Evolutionary conservation across 2,113 vertebrate species (phyloP).

Genomic region (Willisornis vidua): DNA sequence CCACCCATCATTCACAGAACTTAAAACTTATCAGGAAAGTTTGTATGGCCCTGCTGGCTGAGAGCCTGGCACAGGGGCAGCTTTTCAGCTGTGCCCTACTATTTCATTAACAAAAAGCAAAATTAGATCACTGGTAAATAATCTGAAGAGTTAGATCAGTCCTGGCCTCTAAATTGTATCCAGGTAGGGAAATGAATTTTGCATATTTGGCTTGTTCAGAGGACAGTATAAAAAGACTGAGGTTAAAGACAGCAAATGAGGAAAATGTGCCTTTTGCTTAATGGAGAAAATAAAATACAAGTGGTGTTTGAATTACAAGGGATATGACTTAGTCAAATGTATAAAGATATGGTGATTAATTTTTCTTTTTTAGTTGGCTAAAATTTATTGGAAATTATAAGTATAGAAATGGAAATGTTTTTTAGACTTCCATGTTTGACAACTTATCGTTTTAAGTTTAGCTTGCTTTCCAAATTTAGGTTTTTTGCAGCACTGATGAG

Average conservation of each 20-base stretch:
- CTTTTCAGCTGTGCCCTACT: not conserved
- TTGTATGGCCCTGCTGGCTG: not conserved
- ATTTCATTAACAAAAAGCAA: not conserved
- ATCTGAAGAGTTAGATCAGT: conserved; percentile 8
- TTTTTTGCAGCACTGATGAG: not conserved
- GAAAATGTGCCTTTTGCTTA: not conserved
- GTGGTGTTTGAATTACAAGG: not conserved
- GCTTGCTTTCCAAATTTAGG: not conserved
- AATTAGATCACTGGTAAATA: not conserved
- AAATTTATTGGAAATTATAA: not conserved
- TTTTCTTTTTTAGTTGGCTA: not conserved
- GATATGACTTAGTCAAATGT: not conserved
- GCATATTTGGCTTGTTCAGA: not conserved
- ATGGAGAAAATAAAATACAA: conserved; percentile 23
- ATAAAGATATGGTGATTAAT: not conserved
- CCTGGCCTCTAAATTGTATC: not conserved
- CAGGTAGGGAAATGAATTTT: conserved; percentile 16
- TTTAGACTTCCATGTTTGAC: not conserved
- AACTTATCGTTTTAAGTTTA: not conserved
- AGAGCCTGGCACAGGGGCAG: not conserved
- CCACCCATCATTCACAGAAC: not conserved
- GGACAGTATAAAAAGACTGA: not conserved
- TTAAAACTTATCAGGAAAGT: not conserved
- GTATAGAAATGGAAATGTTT: not conserved
- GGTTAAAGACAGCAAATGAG: not conserved